Percentiles rank a stretch among this genome's conserved stretches.
Conservation (phyloP, 2,113 vertebrate genomes). For the Lepisosteus oculatus region DNA sequence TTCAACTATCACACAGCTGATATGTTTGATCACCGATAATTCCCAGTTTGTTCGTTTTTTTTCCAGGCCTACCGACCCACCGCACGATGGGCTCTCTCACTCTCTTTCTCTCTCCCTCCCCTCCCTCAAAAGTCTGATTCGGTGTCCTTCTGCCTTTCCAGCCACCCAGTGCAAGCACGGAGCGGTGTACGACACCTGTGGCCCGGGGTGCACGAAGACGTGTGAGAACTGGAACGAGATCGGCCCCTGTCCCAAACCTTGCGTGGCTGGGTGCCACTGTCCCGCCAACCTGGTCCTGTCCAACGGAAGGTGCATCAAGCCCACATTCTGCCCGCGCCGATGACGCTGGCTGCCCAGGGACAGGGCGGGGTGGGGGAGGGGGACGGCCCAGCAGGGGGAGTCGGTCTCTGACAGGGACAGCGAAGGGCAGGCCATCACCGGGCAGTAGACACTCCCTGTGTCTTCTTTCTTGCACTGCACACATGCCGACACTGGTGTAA, state of each 20-base stretch:
- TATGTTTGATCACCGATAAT: too few species aligned
- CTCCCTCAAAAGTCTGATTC: too few species aligned
- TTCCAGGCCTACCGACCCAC: too few species aligned
- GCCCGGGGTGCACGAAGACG: slow-evolving; percentile 89
- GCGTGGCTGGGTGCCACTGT: slow-evolving; percentile 93
- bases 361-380: slow-evolving; percentile 32
- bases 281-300: slow-evolving; percentile 87
- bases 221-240: slow-evolving; percentile 99
- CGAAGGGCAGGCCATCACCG: not conserved
- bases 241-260: slow-evolving; percentile 82
- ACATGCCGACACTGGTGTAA: not conserved
- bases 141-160: slow-evolving; percentile 24
- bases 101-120: too few species aligned
- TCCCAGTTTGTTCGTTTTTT: too few species aligned
- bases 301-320: slow-evolving; percentile 90
- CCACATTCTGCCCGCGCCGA: slow-evolving; percentile 88
- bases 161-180: slow-evolving; percentile 92
- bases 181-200: slow-evolving; percentile 93
- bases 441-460: not conserved
- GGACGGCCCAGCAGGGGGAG: slow-evolving; percentile 24
- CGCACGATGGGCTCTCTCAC: too few species aligned
- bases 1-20: too few species aligned
- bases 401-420: slow-evolving; percentile 36
- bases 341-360: slow-evolving; percentile 64
- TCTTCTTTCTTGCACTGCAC: not conserved